Evolutionary conservation across 2,113 vertebrate species (phyloP).

Genomic region (Semnornis frantzii): DNA sequence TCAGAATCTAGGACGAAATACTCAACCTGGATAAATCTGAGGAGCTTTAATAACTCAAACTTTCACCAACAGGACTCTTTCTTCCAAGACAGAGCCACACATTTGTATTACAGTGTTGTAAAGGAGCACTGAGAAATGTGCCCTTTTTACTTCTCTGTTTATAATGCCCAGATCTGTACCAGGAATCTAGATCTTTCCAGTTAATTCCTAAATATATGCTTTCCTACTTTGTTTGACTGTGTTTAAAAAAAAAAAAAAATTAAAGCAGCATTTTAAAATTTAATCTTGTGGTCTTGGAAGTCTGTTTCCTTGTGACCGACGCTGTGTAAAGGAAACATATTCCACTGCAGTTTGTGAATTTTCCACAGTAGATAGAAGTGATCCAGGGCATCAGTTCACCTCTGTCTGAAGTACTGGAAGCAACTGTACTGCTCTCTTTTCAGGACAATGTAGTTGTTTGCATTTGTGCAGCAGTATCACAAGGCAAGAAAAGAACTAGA

Average conservation of each 20-base stretch:
- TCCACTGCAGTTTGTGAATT: neutral
- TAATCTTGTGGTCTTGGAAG: neutral
- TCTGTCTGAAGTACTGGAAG: neutral
- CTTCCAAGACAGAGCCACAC: neutral
- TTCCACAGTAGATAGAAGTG: neutral
- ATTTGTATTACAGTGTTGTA: neutral
- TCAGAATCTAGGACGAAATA: neutral
- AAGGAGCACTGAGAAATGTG: neutral
- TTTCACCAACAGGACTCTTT: neutral
- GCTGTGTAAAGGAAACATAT: neutral
- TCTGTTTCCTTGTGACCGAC: neutral
- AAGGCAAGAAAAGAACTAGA: neutral
- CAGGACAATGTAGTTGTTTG: neutral
- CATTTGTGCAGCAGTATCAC: neutral
- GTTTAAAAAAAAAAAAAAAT: neutral
- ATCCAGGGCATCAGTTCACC: neutral
- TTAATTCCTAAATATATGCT: neutral
- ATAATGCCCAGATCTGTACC: neutral
- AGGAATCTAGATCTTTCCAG: neutral
- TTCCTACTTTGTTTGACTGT: neutral
- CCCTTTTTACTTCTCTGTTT: neutral
- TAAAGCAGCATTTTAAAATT: neutral
- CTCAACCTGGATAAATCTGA: neutral
- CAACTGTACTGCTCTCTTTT: neutral
- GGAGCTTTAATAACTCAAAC: neutral